Evolutionary conservation across 2,888 invertebrate genomes (phyloP), one percentile per base, ranked within the genome.

Genomic region (Beris morrisii): DNA sequence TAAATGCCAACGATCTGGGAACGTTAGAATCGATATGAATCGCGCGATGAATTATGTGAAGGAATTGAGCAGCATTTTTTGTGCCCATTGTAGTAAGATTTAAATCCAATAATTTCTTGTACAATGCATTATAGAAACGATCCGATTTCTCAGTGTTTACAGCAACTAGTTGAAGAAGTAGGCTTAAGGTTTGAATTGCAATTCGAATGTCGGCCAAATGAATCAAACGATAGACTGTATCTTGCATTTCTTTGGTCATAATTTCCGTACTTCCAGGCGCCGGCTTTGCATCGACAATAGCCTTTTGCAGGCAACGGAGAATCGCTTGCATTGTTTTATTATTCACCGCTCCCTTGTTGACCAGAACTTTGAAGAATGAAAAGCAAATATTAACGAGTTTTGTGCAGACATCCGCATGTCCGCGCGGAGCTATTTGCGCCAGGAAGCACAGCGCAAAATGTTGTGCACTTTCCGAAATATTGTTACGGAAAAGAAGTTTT

Each of bases 371-470:
- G 83, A 99, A 99, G 78, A 98, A 94, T 0, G 93, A 89, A 78
- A 99, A 95, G 79, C 98, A 99, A 58, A 98, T 90, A 70, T 90
- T 85, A 53, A 99, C 91, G 43, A 99, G 83, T 73, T 88, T 90
- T 72, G 88, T 87, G 0, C 97, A 95, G 13, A 96, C 85, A 71
- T 93, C 91, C 4, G 90, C 87, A 64, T 87, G 86, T 5, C 86
- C 86, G 46, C 95, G 82, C 0, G 78, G 77, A 69, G 87, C 86
- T 76, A 96, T 91, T 78, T 95, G 93, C 55, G 92, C 90, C 43
- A 99, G 82, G 77, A 95, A 93, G 76, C 97, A 97, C 4, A 98
- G 84, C 0, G 93, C 91, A 79, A 97, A 97, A 77, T 95, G 96
- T 78, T 97, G 97, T 0, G 97, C 93, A 50, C 90, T 87, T 1